Base-by-base conservation (phyloP, 1,140 invertebrate species). In the Acromyrmex echinatior region DNA sequence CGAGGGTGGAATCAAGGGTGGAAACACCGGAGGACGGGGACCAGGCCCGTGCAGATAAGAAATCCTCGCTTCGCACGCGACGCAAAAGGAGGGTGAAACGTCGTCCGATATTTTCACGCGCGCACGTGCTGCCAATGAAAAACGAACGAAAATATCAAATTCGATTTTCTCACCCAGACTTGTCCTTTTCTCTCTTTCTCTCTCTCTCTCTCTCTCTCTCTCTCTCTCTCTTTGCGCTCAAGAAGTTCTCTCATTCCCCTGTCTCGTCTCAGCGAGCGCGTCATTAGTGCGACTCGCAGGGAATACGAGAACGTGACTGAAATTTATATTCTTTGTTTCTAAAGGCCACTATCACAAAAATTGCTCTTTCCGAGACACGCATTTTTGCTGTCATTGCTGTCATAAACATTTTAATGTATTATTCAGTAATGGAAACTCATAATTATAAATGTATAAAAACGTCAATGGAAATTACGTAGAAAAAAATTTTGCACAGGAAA, bases 131-230 rank as follows among this genome's bases (percentile, higher is more conserved):
- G 91, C 92, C 92, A 88, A 93, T 92, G 91, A 80, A 88, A 82
- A 90, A 81, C 80, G 90, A 90, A 87, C 87, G 87, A 88, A 93
- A 93, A 89, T 90, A 90, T 91, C 86, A 91, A 92, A 92, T 92
- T 91, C 88, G 92, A 93, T 92, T 93, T 89, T 88, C 87, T 79
- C 87, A 51, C 79, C 63, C 35, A 25, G 62, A 77, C 56, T 45
- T 21, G 9, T 16, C 14, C 7, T 6, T 7, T 0, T 21, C 31
- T 1, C 0, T 2, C 16, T 6, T n/a, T n/a, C 31, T 18, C 31
- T n/a, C 63, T 18, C 18, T 49, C 53, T 6, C 63, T 18, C 31
- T 49, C 53, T 6, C 63, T 18, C 31, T 49, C 53, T 6, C 63
- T 18, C 31, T 25, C 28, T n/a, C 63, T 18, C 31, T 49, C 35